Evolutionary conservation across 2,113 vertebrate genomes (phyloP).

Genomic region (Plectropomus leopardus): DNA sequence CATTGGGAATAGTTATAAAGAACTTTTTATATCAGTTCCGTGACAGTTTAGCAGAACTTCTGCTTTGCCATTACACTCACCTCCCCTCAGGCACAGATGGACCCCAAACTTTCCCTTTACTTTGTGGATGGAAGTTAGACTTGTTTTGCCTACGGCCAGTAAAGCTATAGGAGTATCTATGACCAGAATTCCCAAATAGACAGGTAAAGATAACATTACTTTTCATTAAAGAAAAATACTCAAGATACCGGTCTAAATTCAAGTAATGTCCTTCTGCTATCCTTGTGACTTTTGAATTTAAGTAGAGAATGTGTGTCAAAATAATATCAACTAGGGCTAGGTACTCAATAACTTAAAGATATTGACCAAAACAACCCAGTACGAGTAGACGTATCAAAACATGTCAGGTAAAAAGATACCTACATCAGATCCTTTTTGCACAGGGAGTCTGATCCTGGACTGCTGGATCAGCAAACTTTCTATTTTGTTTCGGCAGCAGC

Average conservation of each 20-base stretch:
- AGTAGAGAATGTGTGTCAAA: too few relatives aligned
- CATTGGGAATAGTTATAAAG: neutral
- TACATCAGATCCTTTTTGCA: too few relatives aligned
- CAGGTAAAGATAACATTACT: neutral
- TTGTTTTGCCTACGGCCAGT: neutral
- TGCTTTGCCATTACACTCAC: slow-evolving; percentile 2
- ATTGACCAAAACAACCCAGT: too few relatives aligned
- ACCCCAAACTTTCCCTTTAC: neutral
- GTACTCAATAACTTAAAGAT: too few relatives aligned
- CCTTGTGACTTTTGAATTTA: too few relatives aligned
- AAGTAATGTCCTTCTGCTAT: too few relatives aligned
- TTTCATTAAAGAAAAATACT: neutral
- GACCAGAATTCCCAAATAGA: neutral
- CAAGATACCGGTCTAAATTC: neutral
- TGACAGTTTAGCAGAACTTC: neutral
- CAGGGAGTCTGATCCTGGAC: too few relatives aligned
- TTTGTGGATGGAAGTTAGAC: neutral
- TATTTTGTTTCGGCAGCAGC: too few relatives aligned
- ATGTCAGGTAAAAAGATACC: too few relatives aligned
- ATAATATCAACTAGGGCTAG: too few relatives aligned
- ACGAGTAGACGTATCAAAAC: too few relatives aligned
- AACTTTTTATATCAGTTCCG: neutral
- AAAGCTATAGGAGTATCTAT: neutral
- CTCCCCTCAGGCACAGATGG: neutral
- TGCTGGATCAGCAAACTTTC: too few relatives aligned